Base-by-base conservation (phyloP, 2,888 invertebrate species). In the Acanthococcus lagerstroemiae region DNA sequence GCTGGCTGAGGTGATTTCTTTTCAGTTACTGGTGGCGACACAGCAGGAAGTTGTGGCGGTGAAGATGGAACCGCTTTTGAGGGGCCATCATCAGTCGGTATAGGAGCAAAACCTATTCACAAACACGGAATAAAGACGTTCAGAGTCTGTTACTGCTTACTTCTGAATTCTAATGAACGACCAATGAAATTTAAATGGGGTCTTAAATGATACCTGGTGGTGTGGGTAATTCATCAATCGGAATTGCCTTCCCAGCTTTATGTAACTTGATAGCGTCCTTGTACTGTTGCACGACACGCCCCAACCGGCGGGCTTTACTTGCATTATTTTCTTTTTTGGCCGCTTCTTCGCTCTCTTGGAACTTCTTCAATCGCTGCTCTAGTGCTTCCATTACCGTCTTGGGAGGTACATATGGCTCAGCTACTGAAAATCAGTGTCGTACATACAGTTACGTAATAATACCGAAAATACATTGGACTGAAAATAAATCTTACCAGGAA, bases 271-370 rank as follows among this genome's bases (percentile, higher is more conserved):
- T 84, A 0, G 95, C 94, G 71, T 90, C 88, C 73, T 90, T 85
- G 74, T 89, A 96, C 77, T 95, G 95, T 77, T 95, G 95, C 37
- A 91, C 87, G 71, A 96, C 93, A 56, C 96, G 82, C 0, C 89
- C 90, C 81, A 92, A 88, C 61, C 95, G 81, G 65, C 95, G 81
- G 0, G 87, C 90, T 77, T 95, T 96, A 27, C 92, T 86, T 0
- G 84, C 77, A 75, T 95, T 94, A 2, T 84, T 87, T 72, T 88
- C 86, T 65, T 83, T 83, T 74, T 88, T 85, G 2, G 93, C 91
- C 67, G 84, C 81, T 22, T 84, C 80, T 76, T 87, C 87, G 75
- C 87, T 83, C 73, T 84, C 79, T 76, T 83, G 76, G 75, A 92
- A 96, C 73, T 91, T 86, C 6, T 84, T 84, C 12, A 95, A 77